Base-by-base conservation (phyloP, 1,140 invertebrate genomes). In the Caenorhabditis inopinata region DNA sequence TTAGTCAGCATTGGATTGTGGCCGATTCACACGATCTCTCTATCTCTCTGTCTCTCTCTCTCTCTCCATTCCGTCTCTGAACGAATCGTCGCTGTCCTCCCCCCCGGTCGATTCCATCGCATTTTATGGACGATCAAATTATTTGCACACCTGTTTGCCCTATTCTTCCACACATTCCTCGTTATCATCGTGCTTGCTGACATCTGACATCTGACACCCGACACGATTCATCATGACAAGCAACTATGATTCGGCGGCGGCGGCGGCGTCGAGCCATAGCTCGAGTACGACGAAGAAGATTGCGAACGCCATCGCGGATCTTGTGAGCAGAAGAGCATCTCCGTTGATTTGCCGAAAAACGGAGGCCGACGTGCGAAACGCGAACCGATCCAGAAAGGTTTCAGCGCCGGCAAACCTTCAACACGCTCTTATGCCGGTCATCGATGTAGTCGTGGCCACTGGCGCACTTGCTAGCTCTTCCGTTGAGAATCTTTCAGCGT, bases 111-210 rank as follows among this genome's bases (percentile, higher is more conserved):
- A 58, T 58, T 58, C n/a, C 49, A 11, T 32, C 11, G n/a, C 58
- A 68, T 38, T 68, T 68, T 38, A 68, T 68, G 58, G 58, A 68
- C 7, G 58, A 68, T 4, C 2, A 2, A 38, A 3, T 7, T 68
- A 68, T 68, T 68, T 68, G 58, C 58, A 68, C 58, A 68, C 58
- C 58, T 68, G 29, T 68, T 32, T 68, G 35, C 58, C n/a, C 29
- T 21, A 9, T 29, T 58, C 58, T 18, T 68, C 32, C n/a, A 21
- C n/a, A 21, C 1, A 21, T 7, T 38, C 32, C 7, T 11, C 58
- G 2, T 68, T 25, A 68, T 32, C 25, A 32, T 5, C 7, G 5
- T n/a, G n/a, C n/a, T n/a, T n/a, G n/a, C n/a, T n/a, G n/a, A n/a
- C n/a, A n/a, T n/a, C n/a, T n/a, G n/a, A n/a, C n/a, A n/a, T n/a